phyloP scores from a whole-genome alignment of 2,888 invertebrate genomes.

The Rotaria socialis region DNA sequence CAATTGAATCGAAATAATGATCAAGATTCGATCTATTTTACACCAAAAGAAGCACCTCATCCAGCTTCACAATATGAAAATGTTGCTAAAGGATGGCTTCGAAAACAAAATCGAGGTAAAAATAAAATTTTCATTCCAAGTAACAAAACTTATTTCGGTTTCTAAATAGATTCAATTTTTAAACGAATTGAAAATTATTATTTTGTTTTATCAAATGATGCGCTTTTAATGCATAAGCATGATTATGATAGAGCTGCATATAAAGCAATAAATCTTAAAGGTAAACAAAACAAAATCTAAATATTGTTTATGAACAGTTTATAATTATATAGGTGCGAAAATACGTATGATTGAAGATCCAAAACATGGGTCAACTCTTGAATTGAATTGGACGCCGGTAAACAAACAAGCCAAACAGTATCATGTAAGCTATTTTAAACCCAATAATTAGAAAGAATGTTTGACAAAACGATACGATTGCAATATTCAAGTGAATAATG shows the following conservation, averaged over 20 bases:
- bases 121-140: background rate
- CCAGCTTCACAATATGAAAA: background rate
- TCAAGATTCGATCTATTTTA: background rate
- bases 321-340: background rate
- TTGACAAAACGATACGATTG: too few species aligned
- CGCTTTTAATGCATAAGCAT: constrained; percentile 1
- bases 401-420: background rate
- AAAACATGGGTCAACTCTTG: background rate
- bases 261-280: background rate
- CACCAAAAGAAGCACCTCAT: background rate
- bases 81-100: background rate
- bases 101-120: background rate
- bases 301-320: background rate
- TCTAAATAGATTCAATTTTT: background rate
- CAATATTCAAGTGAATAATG: too few species aligned
- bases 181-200: constrained; percentile 21
- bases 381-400: background rate
- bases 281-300: background rate
- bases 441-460: too few species aligned
- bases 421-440: background rate
- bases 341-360: background rate
- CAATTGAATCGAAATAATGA: background rate
- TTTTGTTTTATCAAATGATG: background rate
- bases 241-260: background rate
- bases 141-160: background rate